Base-by-base conservation (phyloP, 1,140 invertebrate species). In the Agrilus planipennis region DNA sequence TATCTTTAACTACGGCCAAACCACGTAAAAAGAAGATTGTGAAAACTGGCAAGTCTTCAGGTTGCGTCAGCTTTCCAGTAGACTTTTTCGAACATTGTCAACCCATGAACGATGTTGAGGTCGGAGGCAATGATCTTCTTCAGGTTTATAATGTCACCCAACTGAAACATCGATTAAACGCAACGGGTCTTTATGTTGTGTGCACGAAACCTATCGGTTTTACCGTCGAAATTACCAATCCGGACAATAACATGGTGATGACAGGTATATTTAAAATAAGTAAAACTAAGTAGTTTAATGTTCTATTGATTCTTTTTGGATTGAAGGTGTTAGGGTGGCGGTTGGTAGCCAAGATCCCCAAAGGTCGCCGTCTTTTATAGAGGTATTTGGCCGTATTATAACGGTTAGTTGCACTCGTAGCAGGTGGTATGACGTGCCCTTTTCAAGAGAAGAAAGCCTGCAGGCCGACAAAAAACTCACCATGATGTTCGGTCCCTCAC, bases 1-100 rank as follows among this genome's bases (percentile, higher is more conserved):
- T 63, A 1, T 66, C 75, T 16, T 68, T 0, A 60, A 29, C 18
- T 51, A 65, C 9, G 44, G 55, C 68, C 51, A 47, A 64, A 52
- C 60, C 63, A 0, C 72, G 71, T 38, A 75, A 79, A 51, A 72
- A 72, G 44, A 53, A 68, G 0, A 68, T 68, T 6, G 72, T 70
- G 32, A 57, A 66, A 36, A 49, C 62, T n/a, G 67, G 69, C 5
- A 78, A 78, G 60, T 64, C 67, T 15, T 54, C 70, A 11, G 67
- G 67, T 46, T 60, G 63, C 2, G 56, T 66, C 1, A 69, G 75
- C 10, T 96, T 97, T 57, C 89, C 92, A 0, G 81, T 94, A 16
- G 93, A 98, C 58, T 97, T 95, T 67, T 97, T 97, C 62, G 93
- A 98, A 63, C 85, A 93, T 57, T 95, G 90, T 60, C 80, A 82